phyloP scores from a whole-genome alignment of 1,140 invertebrate genomes.

The Oncopeltus fasciatus region DNA sequence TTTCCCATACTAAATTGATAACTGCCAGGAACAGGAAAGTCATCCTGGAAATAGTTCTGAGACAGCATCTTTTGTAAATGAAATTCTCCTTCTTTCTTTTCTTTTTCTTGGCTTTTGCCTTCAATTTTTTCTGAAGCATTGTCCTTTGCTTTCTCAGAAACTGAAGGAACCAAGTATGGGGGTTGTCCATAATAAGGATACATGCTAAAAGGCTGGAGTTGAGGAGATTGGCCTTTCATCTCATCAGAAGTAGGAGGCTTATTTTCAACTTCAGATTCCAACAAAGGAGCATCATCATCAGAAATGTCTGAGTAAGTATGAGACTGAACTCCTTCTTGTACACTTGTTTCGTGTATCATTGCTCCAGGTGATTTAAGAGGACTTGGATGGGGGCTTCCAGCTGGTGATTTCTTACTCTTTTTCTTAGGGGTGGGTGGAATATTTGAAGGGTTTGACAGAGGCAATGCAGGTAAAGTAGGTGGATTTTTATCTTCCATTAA shows the following conservation, averaged over 20 bases:
- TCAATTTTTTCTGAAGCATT: conserved; percentile 40
- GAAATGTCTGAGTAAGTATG: conserved; percentile 95
- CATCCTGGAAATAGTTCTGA: conserved; percentile 51
- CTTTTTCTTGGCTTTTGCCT: conserved; percentile 33
- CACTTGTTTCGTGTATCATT: conserved; percentile 36
- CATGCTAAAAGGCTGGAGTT: conserved; percentile 43
- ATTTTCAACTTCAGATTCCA: conserved; percentile 48
- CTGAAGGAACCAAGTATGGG: conserved; percentile 49
- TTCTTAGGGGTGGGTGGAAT: conserved; percentile 43
- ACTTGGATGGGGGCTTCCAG: conserved; percentile 50
- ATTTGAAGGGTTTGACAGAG: neutral
- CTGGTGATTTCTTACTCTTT: conserved; percentile 49
- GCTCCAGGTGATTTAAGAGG: conserved; percentile 36
- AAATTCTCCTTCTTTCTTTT: conserved; percentile 36
- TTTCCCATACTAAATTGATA: conserved; percentile 63
- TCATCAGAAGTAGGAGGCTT: conserved; percentile 31
- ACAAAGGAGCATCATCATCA: conserved; percentile 73
- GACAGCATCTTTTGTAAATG: conserved; percentile 41
- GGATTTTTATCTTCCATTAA: conserved; percentile 48
- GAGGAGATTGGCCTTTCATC: conserved; percentile 40
- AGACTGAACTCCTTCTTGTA: conserved; percentile 67
- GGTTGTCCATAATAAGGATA: conserved; percentile 63
- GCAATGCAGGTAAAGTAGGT: conserved; percentile 5
- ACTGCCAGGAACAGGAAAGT: conserved; percentile 51
- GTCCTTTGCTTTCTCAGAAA: conserved; percentile 44